These are phyloP conservation scores for Leucoraja ocellata DNA, from an alignment of 2,797 vertebrate species.

Conservation along the genomic window DNA sequence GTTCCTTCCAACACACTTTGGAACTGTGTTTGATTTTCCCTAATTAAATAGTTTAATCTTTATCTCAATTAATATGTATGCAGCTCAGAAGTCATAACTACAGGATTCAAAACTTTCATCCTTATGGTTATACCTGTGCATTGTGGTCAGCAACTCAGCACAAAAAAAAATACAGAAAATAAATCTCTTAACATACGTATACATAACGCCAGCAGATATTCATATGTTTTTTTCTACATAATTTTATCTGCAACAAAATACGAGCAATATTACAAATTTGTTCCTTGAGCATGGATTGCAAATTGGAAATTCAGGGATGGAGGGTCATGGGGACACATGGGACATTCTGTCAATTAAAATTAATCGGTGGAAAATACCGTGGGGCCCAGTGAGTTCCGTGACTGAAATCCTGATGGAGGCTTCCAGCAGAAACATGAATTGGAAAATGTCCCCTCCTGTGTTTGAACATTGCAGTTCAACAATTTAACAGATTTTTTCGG, in stretches of 20 bases:
- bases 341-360: neutral
- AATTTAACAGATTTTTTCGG: neutral
- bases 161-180: neutral
- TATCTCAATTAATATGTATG: neutral
- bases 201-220: neutral
- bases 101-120: neutral
- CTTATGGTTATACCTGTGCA: neutral
- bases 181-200: neutral
- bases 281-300: neutral
- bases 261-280: neutral
- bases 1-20: neutral
- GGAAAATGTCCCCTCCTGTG: neutral
- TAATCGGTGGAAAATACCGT: neutral
- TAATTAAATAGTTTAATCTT: slow-evolving; percentile 9
- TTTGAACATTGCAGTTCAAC: neutral
- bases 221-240: neutral
- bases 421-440: neutral
- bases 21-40: neutral
- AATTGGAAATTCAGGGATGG: neutral
- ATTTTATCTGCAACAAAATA: neutral
- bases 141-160: neutral
- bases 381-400: neutral
- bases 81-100: neutral
- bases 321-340: neutral
- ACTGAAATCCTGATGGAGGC: neutral